Percentiles rank a stretch among this genome's conserved stretches.
Evolutionary conservation across 2,113 vertebrate genomes (phyloP).

Genomic region (Periophthalmus modestus): DNA sequence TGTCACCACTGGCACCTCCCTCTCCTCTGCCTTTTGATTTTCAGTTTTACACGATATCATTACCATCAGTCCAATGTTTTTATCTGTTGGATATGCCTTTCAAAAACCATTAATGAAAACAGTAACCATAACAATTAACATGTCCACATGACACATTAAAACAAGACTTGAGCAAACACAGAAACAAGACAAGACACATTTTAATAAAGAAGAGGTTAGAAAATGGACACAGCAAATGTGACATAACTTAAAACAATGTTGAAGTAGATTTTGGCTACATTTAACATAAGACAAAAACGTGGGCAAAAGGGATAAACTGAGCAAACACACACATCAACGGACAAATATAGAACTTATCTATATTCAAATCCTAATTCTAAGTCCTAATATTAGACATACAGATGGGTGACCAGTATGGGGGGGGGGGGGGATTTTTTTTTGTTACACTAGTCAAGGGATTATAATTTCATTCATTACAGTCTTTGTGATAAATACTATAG

Average conservation of each 20-base stretch:
- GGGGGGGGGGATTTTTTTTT: no score
- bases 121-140: slow-evolving; percentile 33
- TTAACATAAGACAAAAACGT: slow-evolving; percentile 3
- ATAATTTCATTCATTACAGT: no score
- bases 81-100: slow-evolving; percentile 47
- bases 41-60: slow-evolving; percentile 55
- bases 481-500: no score
- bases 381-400: neutral
- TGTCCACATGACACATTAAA: slow-evolving; percentile 25
- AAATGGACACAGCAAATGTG: slow-evolving; percentile 19
- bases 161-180: slow-evolving; percentile 26
- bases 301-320: slow-evolving; percentile 3
- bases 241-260: neutral
- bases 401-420: neutral
- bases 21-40: slow-evolving; percentile 46
- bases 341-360: slow-evolving; percentile 16
- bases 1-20: slow-evolving; percentile 38
- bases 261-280: neutral
- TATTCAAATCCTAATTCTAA: slow-evolving; percentile 13
- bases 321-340: neutral
- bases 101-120: slow-evolving; percentile 49
- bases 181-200: slow-evolving; percentile 19
- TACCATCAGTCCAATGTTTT: slow-evolving; percentile 56
- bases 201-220: slow-evolving; percentile 3
- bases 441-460: no score